phyloP scores from a whole-genome alignment of 2,888 invertebrate genomes.

The Hermaeophaga mercurialis region DNA sequence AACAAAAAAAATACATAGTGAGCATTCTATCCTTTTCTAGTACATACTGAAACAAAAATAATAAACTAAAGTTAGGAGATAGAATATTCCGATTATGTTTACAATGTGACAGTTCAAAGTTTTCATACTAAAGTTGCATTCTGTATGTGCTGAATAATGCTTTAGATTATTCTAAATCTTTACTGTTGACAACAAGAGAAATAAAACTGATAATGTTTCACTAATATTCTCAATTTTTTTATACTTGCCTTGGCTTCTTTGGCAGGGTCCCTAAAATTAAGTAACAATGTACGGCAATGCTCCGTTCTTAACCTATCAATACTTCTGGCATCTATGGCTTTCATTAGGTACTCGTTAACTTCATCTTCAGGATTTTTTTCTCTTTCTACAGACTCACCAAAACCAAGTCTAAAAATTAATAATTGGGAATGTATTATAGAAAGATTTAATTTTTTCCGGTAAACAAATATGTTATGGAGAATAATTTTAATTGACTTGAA shows the following conservation, averaged over 20 bases:
- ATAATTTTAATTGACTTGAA: too few relatives aligned
- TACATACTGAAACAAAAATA: slow-evolving; percentile 70
- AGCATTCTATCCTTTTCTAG: slow-evolving; percentile 85
- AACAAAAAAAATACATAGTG: slow-evolving; percentile 82
- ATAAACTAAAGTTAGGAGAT: not conserved
- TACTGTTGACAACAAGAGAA: too few relatives aligned
- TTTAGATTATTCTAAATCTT: too few relatives aligned
- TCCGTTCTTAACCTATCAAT: slow-evolving; percentile 87
- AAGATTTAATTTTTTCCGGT: too few relatives aligned
- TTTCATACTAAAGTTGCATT: too few relatives aligned
- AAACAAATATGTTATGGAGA: too few relatives aligned
- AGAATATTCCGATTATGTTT: too few relatives aligned
- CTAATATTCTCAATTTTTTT: too few relatives aligned
- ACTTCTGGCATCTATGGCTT: slow-evolving; percentile 93
- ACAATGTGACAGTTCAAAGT: too few relatives aligned
- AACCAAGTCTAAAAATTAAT: slow-evolving; percentile 67
- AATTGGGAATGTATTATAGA: too few relatives aligned
- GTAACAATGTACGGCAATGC: slow-evolving; percentile 83
- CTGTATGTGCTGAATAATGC: too few relatives aligned
- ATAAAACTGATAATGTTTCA: too few relatives aligned
- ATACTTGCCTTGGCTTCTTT: slow-evolving; percentile 78
- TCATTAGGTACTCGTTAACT: slow-evolving; percentile 94
- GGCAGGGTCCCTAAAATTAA: slow-evolving; percentile 80
- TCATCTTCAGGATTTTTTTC: slow-evolving; percentile 88
- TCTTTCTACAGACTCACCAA: slow-evolving; percentile 68